phyloP scores from a whole-genome alignment of 2,797 vertebrate genomes.

The Sebastes paucispinis region DNA sequence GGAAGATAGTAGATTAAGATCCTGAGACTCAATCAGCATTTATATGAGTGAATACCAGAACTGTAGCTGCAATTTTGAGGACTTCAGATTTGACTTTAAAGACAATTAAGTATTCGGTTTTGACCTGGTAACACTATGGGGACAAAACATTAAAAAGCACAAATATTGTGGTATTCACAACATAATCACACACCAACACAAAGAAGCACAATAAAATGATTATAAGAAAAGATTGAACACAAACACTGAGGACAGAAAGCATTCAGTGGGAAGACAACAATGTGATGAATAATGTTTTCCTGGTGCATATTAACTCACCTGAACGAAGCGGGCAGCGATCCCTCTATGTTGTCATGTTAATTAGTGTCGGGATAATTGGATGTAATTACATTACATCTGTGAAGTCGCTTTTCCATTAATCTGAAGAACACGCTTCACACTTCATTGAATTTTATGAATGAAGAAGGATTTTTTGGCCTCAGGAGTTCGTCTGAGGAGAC shows the following conservation, averaged over 20 bases:
- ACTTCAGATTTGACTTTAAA: neutral
- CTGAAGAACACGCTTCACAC: neutral
- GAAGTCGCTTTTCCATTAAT: neutral
- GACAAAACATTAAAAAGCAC: neutral
- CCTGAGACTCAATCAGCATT: neutral
- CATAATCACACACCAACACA: neutral
- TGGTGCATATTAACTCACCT: neutral
- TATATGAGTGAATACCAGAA: neutral
- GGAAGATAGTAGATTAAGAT: neutral
- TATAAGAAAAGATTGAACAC: neutral
- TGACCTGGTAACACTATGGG: neutral
- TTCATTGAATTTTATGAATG: neutral
- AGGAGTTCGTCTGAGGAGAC: neutral
- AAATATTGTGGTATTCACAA: neutral
- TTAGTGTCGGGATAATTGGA: constrained; percentile 23
- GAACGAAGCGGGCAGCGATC: neutral
- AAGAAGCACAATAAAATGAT: neutral
- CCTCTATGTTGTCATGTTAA: neutral
- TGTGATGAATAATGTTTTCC: neutral
- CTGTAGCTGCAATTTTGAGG: neutral
- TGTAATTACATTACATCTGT: constrained; percentile 6
- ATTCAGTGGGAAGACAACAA: neutral
- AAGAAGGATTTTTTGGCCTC: neutral
- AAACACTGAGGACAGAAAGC: neutral
- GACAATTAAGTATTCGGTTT: neutral